phyloP scores from a whole-genome alignment of 2,888 invertebrate genomes.

The Apeira syringaria region DNA sequence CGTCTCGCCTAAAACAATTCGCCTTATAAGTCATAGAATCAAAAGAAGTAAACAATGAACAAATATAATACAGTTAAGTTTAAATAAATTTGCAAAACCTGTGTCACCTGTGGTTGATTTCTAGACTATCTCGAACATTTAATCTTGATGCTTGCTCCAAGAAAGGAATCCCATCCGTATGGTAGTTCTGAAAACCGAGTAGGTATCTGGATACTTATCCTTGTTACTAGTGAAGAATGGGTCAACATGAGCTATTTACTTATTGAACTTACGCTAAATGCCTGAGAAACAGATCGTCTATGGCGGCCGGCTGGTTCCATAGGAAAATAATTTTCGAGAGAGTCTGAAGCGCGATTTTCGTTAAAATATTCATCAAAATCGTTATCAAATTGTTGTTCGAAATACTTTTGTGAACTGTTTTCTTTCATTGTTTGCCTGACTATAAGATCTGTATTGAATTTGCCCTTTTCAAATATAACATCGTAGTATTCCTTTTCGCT shows the following conservation, averaged over 20 bases:
- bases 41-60: too few species aligned
- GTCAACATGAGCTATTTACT: background rate
- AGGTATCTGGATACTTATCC: too few species aligned
- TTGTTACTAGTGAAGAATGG: too few species aligned
- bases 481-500: conserved; percentile 58
- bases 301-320: background rate
- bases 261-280: conserved; percentile 6
- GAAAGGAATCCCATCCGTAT: conserved; percentile 26
- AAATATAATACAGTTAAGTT: too few species aligned
- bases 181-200: conserved; percentile 46
- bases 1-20: conserved; percentile 37
- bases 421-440: conserved; percentile 49
- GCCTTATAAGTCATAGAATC: background rate
- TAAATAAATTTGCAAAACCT: background rate
- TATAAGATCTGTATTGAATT: conserved; percentile 46
- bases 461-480: conserved; percentile 48
- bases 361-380: conserved; percentile 1
- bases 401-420: conserved; percentile 23
- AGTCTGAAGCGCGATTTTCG: conserved; percentile 30
- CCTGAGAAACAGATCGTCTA: conserved; percentile 15
- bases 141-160: conserved; percentile 40
- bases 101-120: conserved; percentile 59
- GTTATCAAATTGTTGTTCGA: conserved; percentile 22
- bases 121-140: conserved; percentile 63
- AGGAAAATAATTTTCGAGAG: conserved; percentile 25